Percentiles rank a stretch among this genome's conserved stretches.
Evolutionary conservation across 2,888 invertebrate genomes (phyloP).

Genomic region (Scotopteryx bipunctaria): DNA sequence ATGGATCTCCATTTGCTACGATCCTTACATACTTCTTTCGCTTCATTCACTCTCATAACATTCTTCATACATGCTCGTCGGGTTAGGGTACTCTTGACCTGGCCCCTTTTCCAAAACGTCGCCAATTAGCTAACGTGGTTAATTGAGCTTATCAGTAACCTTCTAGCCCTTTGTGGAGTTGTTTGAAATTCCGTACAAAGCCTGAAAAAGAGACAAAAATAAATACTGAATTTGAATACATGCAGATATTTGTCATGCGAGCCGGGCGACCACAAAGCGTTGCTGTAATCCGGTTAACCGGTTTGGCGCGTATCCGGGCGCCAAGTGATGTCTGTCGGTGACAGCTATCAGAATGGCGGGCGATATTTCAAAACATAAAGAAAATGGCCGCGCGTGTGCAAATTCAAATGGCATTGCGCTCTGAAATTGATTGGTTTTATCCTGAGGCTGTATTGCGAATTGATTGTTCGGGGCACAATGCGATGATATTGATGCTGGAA

Average conservation of each 20-base stretch:
- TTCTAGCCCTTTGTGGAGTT: conserved; percentile 22
- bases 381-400: conserved; percentile 28
- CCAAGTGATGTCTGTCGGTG: conserved; percentile 51
- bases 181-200: conserved; percentile 43
- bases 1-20: no score
- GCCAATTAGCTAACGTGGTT: no score
- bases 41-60: no score
- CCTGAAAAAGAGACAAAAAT: conserved; percentile 35
- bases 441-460: conserved; percentile 9
- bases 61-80: no score
- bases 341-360: conserved; percentile 43
- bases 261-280: conserved; percentile 55
- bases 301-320: conserved; percentile 56
- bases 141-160: background rate
- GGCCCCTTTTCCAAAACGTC: no score
- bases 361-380: conserved; percentile 35
- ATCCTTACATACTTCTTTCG: no score
- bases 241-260: conserved; percentile 49
- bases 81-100: no score
- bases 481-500: conserved; percentile 2
- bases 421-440: conserved; percentile 25
- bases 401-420: conserved; percentile 27
- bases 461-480: conserved; percentile 14
- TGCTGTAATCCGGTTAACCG: conserved; percentile 62
- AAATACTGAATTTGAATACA: conserved; percentile 50